A percentile compares a stretch with the other conserved stretches of the same genome.
These are phyloP conservation scores for Rhombomys opimus DNA, from an alignment of 2,113 vertebrate species.

Conservation along the genomic window DNA sequence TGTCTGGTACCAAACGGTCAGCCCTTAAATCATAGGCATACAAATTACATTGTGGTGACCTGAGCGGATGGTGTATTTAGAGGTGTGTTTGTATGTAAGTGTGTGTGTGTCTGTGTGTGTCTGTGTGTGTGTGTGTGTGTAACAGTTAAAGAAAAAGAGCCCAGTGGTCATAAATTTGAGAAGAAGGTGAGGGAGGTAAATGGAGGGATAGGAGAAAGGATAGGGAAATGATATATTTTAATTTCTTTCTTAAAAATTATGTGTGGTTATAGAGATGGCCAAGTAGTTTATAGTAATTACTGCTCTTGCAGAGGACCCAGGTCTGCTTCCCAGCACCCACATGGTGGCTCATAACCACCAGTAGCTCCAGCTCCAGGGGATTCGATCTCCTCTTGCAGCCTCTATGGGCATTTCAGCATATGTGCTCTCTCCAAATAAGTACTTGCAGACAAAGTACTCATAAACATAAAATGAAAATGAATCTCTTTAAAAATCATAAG, in stretches of 20 bases:
- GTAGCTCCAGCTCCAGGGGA: not conserved
- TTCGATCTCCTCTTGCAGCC: not conserved
- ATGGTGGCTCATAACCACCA: not conserved
- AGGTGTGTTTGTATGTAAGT: no score
- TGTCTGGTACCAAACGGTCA: not conserved
- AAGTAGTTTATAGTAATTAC: not conserved
- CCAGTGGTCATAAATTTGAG: not conserved
- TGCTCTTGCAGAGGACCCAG: not conserved
- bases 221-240: not conserved
- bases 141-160: not conserved
- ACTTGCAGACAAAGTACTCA: not conserved
- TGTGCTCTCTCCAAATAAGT: not conserved
- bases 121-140: not conserved
- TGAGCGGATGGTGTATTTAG: not conserved
- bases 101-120: no score
- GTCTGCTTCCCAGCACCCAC: not conserved
- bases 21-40: not conserved
- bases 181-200: not conserved
- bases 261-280: not conserved
- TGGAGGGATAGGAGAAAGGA: not conserved
- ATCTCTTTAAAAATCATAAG: not conserved
- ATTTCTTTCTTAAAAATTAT: not conserved
- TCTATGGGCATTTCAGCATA: not conserved
- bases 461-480: not conserved
- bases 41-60: not conserved